Evolutionary conservation across 2,113 vertebrate species (phyloP).

Genomic region (Catharus minimus): DNA sequence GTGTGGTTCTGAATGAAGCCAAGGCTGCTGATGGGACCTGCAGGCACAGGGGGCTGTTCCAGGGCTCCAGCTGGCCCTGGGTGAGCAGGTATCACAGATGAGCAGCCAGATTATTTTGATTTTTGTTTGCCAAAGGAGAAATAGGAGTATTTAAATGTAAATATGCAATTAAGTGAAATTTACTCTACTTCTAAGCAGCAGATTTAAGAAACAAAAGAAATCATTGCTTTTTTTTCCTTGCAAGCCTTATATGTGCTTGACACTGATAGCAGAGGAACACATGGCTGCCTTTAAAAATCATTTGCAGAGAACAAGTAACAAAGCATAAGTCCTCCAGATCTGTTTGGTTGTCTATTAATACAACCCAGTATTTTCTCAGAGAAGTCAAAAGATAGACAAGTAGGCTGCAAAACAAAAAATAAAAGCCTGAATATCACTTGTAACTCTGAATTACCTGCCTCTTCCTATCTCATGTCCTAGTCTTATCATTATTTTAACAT

Average conservation of each 20-base stretch:
- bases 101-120: not conserved
- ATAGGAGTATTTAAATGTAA: conserved; percentile 26
- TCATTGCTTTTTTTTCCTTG: not conserved
- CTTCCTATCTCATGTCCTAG: conserved; percentile 18
- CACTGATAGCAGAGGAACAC: not conserved
- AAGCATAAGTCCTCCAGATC: not conserved
- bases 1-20: not conserved
- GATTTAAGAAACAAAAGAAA: conserved; percentile 34
- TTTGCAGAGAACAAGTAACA: not conserved
- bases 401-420: conserved; percentile 21
- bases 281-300: conserved; percentile 21
- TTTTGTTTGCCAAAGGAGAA: conserved; percentile 11
- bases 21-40: not conserved
- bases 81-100: conserved; percentile 9
- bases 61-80: not conserved
- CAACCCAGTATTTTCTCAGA: not conserved
- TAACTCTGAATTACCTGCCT: conserved; percentile 17
- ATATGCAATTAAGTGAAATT: conserved; percentile 31
- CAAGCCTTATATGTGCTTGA: not conserved
- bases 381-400: conserved; percentile 17
- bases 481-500: conserved; percentile 54
- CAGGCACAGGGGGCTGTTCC: not conserved
- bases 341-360: not conserved
- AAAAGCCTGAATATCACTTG: conserved; percentile 6
- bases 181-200: conserved; percentile 6